Base-by-base conservation (phyloP, 2,113 vertebrate genomes). In the Zosterops borbonicus region DNA sequence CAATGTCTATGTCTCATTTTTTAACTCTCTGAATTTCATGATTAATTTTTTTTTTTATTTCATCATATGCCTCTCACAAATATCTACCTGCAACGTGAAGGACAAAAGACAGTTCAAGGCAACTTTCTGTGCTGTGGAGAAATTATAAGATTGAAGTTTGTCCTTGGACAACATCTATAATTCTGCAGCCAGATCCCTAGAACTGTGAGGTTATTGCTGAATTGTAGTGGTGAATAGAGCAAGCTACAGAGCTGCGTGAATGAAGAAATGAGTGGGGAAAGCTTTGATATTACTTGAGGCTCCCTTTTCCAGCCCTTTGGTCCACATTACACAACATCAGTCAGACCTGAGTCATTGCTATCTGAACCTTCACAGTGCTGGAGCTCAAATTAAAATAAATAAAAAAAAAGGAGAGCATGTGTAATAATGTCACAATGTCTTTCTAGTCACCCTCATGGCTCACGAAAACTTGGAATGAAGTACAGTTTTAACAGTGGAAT, bases 391-490 rank as follows among this genome's bases (percentile, higher is more conserved):
- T 5, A 52, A 60, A 37, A 42, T 82, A 52, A 28, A 22, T 41
- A 86, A 29, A 37, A 63, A 23, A 42, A 86, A 21, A 29, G 6
- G 18, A 60, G 4, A 65, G 12, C 0, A 4, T 28, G 6, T 65
- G 83, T 78, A 87, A 35, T 21, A 71, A 37, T 9, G 23, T 8
- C 27, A n/a, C 31, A 62, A 24, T 55, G 52, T 9, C 46, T 39
- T 81, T n/a, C 65, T 75, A 78, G 69, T 68, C 14, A 47, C 53
- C 42, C 21, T 63, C 85, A 41, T 76, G 64, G 37, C 89, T 92
- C 53, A 86, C 68, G 90, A 92, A 73, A 91, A 95, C 59, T 46
- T 96, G 87, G 94, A 97, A 96, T 6, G 5, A 71, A 37, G 14
- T 41, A 59, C 13, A 24, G 25, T 71, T 91, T 73, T 84, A 78